Evolutionary conservation across 2,113 vertebrate species (phyloP).

Genomic region (Callipepla californica): DNA sequence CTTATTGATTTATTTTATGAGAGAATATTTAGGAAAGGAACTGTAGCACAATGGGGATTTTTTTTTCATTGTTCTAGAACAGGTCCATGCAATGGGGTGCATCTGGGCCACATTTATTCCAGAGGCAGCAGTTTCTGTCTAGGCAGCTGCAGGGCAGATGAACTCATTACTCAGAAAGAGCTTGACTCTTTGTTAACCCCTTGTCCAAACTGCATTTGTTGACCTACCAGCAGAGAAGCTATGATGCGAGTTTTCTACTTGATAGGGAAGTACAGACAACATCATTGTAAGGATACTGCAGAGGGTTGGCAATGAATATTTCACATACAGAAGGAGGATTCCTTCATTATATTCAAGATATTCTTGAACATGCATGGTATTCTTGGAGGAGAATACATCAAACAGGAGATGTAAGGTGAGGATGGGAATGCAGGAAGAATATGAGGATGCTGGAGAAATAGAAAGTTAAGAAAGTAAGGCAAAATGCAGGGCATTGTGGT

Average conservation of each 20-base stretch:
- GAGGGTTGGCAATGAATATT: background rate
- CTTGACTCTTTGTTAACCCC: background rate
- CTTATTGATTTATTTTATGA: background rate
- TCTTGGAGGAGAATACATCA: background rate
- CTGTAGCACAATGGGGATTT: background rate
- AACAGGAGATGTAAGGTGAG: background rate
- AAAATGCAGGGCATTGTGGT: background rate
- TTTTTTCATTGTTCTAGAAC: background rate
- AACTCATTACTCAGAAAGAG: background rate
- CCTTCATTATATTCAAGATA: background rate
- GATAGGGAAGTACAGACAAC: background rate
- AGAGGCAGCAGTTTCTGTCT: background rate
- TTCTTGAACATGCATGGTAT: background rate
- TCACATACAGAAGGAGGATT: background rate
- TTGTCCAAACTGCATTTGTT: background rate
- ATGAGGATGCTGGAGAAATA: background rate
- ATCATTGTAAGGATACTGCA: background rate
- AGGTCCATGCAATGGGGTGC: background rate
- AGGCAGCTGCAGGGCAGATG: background rate
- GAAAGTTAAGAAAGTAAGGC: background rate
- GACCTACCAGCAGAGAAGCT: background rate
- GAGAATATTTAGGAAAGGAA: background rate
- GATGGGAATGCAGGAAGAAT: background rate
- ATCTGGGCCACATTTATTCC: background rate
- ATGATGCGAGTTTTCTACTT: rapidly evolving